A percentile compares a stretch with the other conserved stretches of the same genome.
These are phyloP conservation scores for Kryptolebias marmoratus DNA, from an alignment of 2,113 vertebrate species.

Conservation along the genomic window DNA sequence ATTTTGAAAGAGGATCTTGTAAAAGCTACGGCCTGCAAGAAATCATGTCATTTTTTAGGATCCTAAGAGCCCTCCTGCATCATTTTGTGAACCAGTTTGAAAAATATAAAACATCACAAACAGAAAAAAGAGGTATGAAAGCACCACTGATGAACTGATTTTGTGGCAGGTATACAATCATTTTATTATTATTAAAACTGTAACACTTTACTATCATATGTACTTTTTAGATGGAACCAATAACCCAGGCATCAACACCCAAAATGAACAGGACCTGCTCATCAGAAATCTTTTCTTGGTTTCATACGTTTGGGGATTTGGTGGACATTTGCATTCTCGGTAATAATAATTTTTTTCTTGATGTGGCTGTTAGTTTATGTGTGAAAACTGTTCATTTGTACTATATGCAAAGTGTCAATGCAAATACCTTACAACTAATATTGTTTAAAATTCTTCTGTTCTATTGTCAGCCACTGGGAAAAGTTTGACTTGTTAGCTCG, in stretches of 20 bases:
- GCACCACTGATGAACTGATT: neutral
- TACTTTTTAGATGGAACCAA: neutral
- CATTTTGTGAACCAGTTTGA: slow-evolving; percentile 50
- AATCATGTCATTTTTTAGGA: slow-evolving; percentile 79
- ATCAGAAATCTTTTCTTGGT: slow-evolving; percentile 81
- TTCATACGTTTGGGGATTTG: slow-evolving; percentile 88
- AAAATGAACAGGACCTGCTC: slow-evolving; percentile 43
- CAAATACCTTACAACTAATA: neutral
- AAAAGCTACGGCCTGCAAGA: slow-evolving; percentile 76
- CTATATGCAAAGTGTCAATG: neutral
- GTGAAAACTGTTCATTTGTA: neutral
- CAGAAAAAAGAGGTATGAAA: slow-evolving; percentile 50
- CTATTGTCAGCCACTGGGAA: slow-evolving; percentile 77
- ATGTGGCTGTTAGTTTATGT: neutral
- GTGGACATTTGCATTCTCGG: slow-evolving; percentile 84
- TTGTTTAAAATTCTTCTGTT: slow-evolving; percentile 5
- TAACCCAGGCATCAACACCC: slow-evolving; percentile 8
- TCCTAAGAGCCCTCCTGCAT: slow-evolving; percentile 81
- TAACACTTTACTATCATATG: slow-evolving; percentile 8
- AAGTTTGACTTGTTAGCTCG: slow-evolving; percentile 80
- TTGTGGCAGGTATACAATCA: neutral
- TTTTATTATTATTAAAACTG: neutral
- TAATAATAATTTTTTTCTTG: slow-evolving; percentile 52
- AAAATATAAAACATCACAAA: slow-evolving; percentile 23
- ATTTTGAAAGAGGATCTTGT: slow-evolving; percentile 30